A percentile compares a stretch with the other conserved stretches of the same genome.
Evolutionary conservation across 2,113 vertebrate genomes (phyloP).

Genomic region (Crypturellus undulatus): DNA sequence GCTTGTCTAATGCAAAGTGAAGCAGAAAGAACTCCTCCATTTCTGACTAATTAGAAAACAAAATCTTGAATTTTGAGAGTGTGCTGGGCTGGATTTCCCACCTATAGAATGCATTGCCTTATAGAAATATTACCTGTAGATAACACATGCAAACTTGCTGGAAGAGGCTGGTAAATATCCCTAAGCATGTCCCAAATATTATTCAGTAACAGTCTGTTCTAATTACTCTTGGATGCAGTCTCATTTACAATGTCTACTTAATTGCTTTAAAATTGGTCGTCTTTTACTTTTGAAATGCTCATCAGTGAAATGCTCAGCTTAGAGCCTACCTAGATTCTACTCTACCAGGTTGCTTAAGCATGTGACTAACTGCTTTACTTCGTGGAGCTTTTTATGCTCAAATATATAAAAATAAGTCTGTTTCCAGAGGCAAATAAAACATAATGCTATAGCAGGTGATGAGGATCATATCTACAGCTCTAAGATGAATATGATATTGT

Average conservation of each 20-base stretch:
- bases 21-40: not conserved
- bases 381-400: not conserved
- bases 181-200: not conserved
- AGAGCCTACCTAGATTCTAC: not conserved
- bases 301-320: not conserved
- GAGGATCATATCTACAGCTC: slow-evolving; percentile 39
- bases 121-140: not conserved
- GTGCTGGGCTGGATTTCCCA: not conserved
- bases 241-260: not conserved
- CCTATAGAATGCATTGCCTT: not conserved
- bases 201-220: not conserved
- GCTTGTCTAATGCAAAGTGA: not conserved
- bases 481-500: slow-evolving; percentile 53
- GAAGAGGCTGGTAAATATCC: not conserved
- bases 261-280: slow-evolving; percentile 3
- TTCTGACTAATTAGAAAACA: not conserved
- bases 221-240: not conserved
- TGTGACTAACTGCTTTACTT: not conserved
- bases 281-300: not conserved
- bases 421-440: slow-evolving; percentile 42
- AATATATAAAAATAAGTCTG: not conserved
- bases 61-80: not conserved
- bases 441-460: slow-evolving; percentile 1
- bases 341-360: not conserved
- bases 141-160: not conserved